Base-by-base conservation (phyloP, 2,113 vertebrate genomes). In the Saguinus imperator region DNA sequence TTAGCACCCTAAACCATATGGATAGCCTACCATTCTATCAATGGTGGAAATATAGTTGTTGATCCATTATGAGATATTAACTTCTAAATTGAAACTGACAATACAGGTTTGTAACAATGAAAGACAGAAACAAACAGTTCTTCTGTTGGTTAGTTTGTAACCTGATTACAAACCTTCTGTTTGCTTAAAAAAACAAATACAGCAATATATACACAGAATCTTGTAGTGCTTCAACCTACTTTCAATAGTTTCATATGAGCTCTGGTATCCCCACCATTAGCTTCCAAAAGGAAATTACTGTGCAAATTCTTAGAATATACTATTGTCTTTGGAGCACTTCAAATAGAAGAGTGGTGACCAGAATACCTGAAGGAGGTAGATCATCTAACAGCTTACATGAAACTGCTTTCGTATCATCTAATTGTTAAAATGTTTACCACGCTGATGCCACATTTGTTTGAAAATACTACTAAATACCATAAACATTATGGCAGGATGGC, bases 251-350 rank as follows among this genome's bases (percentile, higher is more conserved):
- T 48, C 32, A 0, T 43, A 37, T 18, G 12, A 29, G 25, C 6
- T 58, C 37, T 91, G 83, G 10, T 58, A 52, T 89, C 85, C 86
- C 58, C 21, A 80, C 43, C 11, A 32, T 79, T 61, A 64, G 35
- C 50, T 88, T 73, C 95, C 50, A 13, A 57, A 87, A 95, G 50
- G 93, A 87, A 94, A 92, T 90, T 32, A 77, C 13, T 50, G 80
- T 37, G 72, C 25, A 85, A 57, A 14, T 72, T 85, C 61, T 73
- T 27, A n/a, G 14, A 58, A 76, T 48, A 72, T 3, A 29, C 16
- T 75, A 2, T 66, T 52, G 35, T 90, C 76, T 80, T 48, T 48
- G 81, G 82, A 91, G n/a, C 84, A 21, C 17, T 77, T 77, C 23
- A 14, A 32, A 20, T 1, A 91, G 81, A 48, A 40, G 18, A 6